Conservation (phyloP, 2,888 invertebrate genomes). For the Eristalis tenax region DNA sequence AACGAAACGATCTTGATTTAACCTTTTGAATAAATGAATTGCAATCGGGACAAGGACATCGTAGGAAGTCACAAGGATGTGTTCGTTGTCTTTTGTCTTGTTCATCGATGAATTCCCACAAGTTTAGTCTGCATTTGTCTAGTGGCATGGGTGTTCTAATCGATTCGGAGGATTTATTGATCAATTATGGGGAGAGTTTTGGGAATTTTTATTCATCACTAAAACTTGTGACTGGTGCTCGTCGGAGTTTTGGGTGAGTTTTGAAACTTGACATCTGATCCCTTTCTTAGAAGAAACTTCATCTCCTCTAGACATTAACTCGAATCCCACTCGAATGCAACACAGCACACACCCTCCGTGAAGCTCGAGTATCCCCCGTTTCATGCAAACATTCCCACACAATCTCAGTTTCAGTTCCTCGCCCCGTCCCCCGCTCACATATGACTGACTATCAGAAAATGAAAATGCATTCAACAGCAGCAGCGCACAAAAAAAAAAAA, state of each 20-base stretch:
- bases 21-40: constrained; percentile 35
- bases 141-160: not conserved
- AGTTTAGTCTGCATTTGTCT: not conserved
- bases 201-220: not conserved
- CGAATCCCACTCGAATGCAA: too few relatives aligned
- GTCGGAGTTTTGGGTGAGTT: too few relatives aligned
- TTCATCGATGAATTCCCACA: not conserved
- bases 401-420: constrained; percentile 4
- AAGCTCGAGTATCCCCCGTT: not conserved
- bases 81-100: not conserved
- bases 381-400: not conserved
- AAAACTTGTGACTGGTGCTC: too few relatives aligned
- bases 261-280: too few relatives aligned
- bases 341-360: too few relatives aligned
- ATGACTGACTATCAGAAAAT: constrained; percentile 4
- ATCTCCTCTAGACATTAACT: not conserved
- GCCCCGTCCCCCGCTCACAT: not conserved
- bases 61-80: not conserved
- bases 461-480: constrained; percentile 34
- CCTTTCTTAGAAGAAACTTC: too few relatives aligned
- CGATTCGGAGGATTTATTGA: not conserved
- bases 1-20: constrained; percentile 39
- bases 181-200: not conserved
- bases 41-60: not conserved
- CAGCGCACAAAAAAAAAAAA: not conserved